Evolutionary conservation across 2,113 vertebrate genomes (phyloP).

Genomic region (Fregetta grallaria): DNA sequence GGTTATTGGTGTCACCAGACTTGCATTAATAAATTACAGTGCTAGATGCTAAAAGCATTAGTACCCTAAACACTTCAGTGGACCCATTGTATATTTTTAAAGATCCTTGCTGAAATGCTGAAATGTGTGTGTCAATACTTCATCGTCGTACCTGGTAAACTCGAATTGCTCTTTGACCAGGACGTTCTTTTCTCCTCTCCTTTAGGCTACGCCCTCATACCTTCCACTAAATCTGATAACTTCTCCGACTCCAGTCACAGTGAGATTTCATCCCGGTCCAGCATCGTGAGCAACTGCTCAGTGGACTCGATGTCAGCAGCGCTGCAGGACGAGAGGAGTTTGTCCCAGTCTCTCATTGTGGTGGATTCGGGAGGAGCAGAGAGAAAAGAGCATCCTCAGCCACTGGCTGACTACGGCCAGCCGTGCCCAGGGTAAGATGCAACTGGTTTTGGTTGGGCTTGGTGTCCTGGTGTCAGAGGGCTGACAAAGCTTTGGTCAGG

Average conservation of each 20-base stretch:
- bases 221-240: conserved; percentile 84
- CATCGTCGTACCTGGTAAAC: rapidly evolving
- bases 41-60: neutral
- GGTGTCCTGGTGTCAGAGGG: neutral
- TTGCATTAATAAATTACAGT: neutral
- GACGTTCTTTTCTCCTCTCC: neutral
- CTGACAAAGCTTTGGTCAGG: neutral
- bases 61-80: neutral
- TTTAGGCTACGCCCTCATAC: conserved; percentile 82
- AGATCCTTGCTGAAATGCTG: rapidly evolving
- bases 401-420: conserved; percentile 73
- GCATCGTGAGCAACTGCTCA: conserved; percentile 89
- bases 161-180: neutral
- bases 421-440: conserved; percentile 80
- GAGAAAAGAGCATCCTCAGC: conserved; percentile 61
- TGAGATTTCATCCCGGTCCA: conserved; percentile 94
- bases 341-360: conserved; percentile 57
- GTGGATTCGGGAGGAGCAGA: conserved; percentile 68
- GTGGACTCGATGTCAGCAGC: conserved; percentile 86
- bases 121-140: neutral
- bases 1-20: neutral
- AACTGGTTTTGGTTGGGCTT: neutral
- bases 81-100: neutral
- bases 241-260: conserved; percentile 94
- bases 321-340: conserved; percentile 78